A percentile compares a stretch with the other conserved stretches of the same genome.
These are phyloP conservation scores for Whitmania pigra DNA, from an alignment of 1,140 invertebrate species.

Conservation along the genomic window DNA sequence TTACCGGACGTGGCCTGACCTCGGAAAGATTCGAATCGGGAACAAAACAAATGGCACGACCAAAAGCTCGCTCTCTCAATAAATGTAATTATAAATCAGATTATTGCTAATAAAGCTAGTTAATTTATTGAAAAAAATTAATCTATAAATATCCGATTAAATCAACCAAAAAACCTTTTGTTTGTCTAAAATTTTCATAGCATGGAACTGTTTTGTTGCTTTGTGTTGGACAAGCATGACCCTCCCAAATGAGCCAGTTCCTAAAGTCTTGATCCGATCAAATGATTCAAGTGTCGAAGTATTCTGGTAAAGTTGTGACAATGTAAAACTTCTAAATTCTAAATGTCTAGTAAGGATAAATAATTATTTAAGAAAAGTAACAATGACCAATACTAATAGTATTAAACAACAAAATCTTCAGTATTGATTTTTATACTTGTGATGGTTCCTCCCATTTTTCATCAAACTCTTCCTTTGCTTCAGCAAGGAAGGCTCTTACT, in stretches of 20 bases:
- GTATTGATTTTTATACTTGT: slow-evolving; percentile 11
- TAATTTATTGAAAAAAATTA: not conserved
- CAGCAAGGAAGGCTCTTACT: slow-evolving; percentile 25
- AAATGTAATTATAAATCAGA: too few relatives aligned
- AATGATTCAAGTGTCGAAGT: slow-evolving; percentile 68
- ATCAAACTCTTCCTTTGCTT: slow-evolving; percentile 25
- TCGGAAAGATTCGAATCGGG: too few relatives aligned
- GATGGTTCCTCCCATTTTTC: slow-evolving; percentile 26
- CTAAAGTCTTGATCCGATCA: slow-evolving; percentile 94
- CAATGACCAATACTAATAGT: not conserved
- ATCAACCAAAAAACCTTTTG: slow-evolving; percentile 54
- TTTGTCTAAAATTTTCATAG: slow-evolving; percentile 99
- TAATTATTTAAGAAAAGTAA: not conserved
- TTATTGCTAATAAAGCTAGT: too few relatives aligned
- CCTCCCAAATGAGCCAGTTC: slow-evolving; percentile 94
- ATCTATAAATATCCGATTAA: not conserved
- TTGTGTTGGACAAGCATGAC: slow-evolving; percentile 99
- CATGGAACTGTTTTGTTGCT: slow-evolving; percentile 86
- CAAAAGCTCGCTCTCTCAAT: too few relatives aligned
- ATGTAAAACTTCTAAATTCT: not conserved
- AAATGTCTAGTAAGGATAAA: not conserved
- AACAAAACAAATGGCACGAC: too few relatives aligned
- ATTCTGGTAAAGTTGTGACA: not conserved
- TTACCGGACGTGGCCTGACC: too few relatives aligned
- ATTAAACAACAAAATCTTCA: not conserved